Percentiles rank a stretch among this genome's conserved stretches.
Conservation (phyloP, 2,797 vertebrate species). For the Pipistrellus pygmaeus region DNA sequence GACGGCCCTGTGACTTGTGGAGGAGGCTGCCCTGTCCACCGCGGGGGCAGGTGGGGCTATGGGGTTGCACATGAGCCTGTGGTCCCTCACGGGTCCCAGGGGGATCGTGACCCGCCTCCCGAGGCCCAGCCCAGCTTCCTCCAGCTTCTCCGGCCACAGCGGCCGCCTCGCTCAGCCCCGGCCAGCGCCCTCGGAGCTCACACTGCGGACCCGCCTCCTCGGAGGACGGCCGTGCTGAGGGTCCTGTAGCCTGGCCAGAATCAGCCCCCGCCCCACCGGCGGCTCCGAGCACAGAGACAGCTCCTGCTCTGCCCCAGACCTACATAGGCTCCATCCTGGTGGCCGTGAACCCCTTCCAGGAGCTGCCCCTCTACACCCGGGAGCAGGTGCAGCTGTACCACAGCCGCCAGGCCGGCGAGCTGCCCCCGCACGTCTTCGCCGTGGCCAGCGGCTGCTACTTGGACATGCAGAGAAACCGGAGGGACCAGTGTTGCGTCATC, state of each 20-base stretch:
- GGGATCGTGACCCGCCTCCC: background rate
- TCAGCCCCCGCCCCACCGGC: background rate
- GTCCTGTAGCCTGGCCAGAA: background rate
- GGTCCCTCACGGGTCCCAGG: background rate
- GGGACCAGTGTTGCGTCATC: slow-evolving; percentile 97
- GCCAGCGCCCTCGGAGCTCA: accelerated
- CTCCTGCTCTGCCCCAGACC: slow-evolving; percentile 88
- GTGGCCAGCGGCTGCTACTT: slow-evolving; percentile 97
- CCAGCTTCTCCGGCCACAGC: no score
- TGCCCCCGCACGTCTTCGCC: slow-evolving; percentile 96
- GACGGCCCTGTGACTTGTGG: no score
- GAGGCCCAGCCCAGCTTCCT: background rate
- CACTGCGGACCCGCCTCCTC: background rate
- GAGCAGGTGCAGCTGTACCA: slow-evolving; percentile 95
- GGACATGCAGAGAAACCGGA: slow-evolving; percentile 94
- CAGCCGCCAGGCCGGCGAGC: slow-evolving; percentile 92
- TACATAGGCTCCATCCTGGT: slow-evolving; percentile 98
- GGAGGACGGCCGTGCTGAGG: background rate
- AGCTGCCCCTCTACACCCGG: slow-evolving; percentile 94
- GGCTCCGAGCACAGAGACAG: background rate
- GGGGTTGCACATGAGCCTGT: background rate
- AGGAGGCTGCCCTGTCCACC: background rate
- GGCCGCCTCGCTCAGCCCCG: no score
- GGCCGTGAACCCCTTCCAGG: slow-evolving; percentile 97
- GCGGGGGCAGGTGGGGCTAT: background rate